Percentiles rank a stretch among this genome's conserved stretches.
These are phyloP conservation scores for Tachysurus fulvidraco DNA, from an alignment of 2,113 vertebrate species.

Conservation along the genomic window DNA sequence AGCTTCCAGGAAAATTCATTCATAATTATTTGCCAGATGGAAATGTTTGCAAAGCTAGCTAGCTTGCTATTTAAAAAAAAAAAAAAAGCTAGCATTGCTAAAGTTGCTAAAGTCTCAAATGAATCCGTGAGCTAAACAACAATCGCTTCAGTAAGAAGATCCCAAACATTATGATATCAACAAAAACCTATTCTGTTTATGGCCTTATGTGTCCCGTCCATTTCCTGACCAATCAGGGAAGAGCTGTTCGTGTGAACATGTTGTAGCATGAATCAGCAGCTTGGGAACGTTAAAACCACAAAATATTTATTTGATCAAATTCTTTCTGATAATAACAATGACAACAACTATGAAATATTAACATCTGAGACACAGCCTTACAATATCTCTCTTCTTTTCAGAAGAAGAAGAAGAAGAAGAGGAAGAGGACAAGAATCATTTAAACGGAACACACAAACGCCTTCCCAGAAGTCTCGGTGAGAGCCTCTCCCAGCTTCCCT, in stretches of 20 bases:
- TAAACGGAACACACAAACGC: conserved; percentile 44
- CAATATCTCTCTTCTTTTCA: conserved; percentile 13
- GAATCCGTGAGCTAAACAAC: neutral
- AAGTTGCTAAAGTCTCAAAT: neutral
- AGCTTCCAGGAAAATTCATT: neutral
- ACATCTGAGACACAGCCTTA: no score
- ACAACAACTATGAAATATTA: neutral
- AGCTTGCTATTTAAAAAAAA: neutral
- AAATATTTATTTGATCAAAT: neutral
- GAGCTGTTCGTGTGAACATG: neutral
- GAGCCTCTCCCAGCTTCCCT: conserved; percentile 33
- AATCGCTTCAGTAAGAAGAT: neutral
- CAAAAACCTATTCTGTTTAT: neutral
- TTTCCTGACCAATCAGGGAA: neutral
- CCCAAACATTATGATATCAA: no score
- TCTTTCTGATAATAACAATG: neutral
- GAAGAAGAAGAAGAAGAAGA: conserved; percentile 52
- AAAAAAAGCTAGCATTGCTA: neutral
- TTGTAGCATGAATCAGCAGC: no score
- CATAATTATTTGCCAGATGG: neutral
- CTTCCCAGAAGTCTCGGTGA: conserved; percentile 51
- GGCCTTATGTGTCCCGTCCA: neutral
- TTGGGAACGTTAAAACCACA: no score
- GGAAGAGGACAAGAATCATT: conserved; percentile 46
- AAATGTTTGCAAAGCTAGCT: neutral